Base-by-base conservation (phyloP, 2,797 vertebrate species). In the Mus minutoides region DNA sequence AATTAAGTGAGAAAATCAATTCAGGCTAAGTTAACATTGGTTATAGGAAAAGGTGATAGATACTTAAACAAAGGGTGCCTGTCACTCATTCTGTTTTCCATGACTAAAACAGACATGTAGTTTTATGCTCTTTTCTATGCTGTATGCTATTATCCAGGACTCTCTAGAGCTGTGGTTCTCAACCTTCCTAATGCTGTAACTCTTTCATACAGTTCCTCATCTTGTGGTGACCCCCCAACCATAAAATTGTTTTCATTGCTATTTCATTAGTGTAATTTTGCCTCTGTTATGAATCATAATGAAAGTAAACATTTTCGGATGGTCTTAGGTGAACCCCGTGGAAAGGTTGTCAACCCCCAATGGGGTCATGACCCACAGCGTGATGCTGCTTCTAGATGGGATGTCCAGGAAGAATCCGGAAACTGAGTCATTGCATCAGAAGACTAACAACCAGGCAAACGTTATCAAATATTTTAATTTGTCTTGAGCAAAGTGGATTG, bases 1-100 rank as follows among this genome's bases (percentile, higher is more conserved):
- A 90, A 40, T 76, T 21, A 93, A 92, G 78, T 24, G 46, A 94
- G 85, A 86, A 96, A 95, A 56, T 67, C 43, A 75, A 40, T 49
- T 93, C 0, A 34, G 26, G 64, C 49, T 93, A 88, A 94, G 56
- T 58, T 60, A 54, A 62, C 60, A n/a, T 34, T 76, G 37, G 37
- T 95, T 46, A 22, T 58, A 56, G 76, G 34, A 69, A 76, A 75
- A 85, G 34, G 9, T 29, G 31, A 54, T 5, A n/a, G 58, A 58
- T 64, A 26, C 46, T 64, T 29, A 22, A 67, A 69, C 26, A n/a
- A 86, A 76, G 21, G 3, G 5, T 52, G 6, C 6, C 49, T 34
- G 43, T 40, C 52, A 19, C 62, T 46, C 16, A 62, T 64, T 60
- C 26, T 54, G 21, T 21, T 71, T 54, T 56, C 56, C 19, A 80